Conservation (phyloP, 2,113 vertebrate genomes). For the Candoia aspera region DNA sequence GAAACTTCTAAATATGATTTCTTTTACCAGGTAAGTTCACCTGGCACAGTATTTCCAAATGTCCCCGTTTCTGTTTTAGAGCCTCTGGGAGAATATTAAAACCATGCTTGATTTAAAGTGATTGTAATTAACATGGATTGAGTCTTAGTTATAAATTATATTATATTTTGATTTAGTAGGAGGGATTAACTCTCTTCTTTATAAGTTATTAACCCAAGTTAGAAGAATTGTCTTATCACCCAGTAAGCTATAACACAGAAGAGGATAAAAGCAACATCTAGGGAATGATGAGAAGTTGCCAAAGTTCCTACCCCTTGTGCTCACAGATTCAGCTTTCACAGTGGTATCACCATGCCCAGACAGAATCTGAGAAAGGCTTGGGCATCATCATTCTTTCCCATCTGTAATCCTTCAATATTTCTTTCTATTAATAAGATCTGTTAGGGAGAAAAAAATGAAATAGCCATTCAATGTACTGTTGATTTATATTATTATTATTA, state of each 20-base stretch:
- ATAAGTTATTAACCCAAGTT: slow-evolving; percentile 72
- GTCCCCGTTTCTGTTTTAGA: slow-evolving; percentile 58
- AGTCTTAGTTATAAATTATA: slow-evolving; percentile 68
- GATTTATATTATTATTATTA: background rate
- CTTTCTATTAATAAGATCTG: background rate
- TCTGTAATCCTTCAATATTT: background rate
- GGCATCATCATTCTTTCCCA: background rate
- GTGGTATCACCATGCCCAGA: background rate
- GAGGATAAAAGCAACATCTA: background rate
- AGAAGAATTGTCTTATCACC: slow-evolving; percentile 49
- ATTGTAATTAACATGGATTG: slow-evolving; percentile 74
- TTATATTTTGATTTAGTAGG: slow-evolving; percentile 70
- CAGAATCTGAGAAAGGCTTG: background rate
- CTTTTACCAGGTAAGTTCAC: slow-evolving; percentile 22
- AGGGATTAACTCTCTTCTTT: slow-evolving; percentile 68
- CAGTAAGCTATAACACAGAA: slow-evolving; percentile 28
- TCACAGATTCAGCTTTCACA: background rate
- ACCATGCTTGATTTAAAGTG: slow-evolving; percentile 68
- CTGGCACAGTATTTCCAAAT: background rate
- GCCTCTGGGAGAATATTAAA: slow-evolving; percentile 64
- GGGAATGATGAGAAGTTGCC: background rate
- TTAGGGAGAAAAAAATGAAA: background rate
- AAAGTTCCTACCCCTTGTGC: background rate
- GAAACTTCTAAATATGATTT: slow-evolving; percentile 13
- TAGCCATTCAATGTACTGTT: background rate